Conservation (phyloP, 2,888 invertebrate genomes). For the Athalia rosae region DNA sequence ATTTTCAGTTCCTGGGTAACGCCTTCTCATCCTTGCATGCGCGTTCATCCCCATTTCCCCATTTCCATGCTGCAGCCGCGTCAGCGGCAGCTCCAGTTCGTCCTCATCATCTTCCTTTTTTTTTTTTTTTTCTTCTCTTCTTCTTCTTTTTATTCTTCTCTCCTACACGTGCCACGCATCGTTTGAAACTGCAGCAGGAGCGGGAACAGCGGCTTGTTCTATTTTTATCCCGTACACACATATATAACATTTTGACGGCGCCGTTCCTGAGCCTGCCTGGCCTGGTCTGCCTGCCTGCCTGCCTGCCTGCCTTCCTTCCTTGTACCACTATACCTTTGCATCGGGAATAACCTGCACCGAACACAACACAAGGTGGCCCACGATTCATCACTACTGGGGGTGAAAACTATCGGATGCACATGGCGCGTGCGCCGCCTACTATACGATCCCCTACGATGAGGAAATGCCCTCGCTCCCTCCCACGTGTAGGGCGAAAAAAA, state of each 20-base stretch:
- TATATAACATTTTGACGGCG: slow-evolving; percentile 13
- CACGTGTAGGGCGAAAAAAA: not conserved
- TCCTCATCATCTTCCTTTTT: not conserved
- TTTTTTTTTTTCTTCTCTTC: not conserved
- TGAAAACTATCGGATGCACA: slow-evolving; percentile 54
- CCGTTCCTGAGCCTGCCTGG: not conserved
- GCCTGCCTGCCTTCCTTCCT: slow-evolving; percentile 42
- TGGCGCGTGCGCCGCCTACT: slow-evolving; percentile 60
- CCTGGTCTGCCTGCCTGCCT: slow-evolving; percentile 47
- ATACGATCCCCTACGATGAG: slow-evolving; percentile 37
- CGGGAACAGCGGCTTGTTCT: not conserved
- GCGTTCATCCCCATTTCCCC: no score
- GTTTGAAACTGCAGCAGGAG: not conserved
- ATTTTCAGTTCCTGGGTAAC: slow-evolving; percentile 31
- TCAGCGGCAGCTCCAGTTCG: no score
- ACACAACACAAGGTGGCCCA: slow-evolving; percentile 20
- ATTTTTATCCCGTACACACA: slow-evolving; percentile 6
- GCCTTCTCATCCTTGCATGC: slow-evolving; percentile 2
- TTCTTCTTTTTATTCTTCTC: not conserved
- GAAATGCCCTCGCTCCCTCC: slow-evolving; percentile 54
- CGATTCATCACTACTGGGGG: slow-evolving; percentile 46
- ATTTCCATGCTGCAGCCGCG: no score
- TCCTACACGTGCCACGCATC: slow-evolving; percentile 20
- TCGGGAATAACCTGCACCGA: no score
- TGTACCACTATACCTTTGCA: slow-evolving; percentile 9